Evolutionary conservation across 2,797 vertebrate species (phyloP).

Genomic region (Champsocephalus gunnari): DNA sequence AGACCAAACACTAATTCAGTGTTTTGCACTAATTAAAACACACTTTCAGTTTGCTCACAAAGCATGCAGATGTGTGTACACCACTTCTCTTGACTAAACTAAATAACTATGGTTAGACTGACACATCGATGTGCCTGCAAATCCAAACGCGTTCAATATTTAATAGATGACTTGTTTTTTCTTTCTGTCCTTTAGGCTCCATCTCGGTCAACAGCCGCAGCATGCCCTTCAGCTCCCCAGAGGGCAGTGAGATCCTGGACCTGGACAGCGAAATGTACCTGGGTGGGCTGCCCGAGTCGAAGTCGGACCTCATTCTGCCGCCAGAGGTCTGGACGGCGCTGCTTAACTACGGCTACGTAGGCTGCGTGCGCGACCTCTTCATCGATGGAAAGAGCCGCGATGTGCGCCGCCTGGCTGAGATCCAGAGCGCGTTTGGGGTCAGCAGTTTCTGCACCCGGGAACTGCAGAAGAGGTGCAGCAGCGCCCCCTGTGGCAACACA

Average conservation of each 20-base stretch:
- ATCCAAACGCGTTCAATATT: neutral
- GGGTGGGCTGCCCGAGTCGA: slow-evolving; percentile 90
- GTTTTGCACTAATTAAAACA: neutral
- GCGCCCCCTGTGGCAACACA: slow-evolving; percentile 87
- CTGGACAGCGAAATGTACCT: slow-evolving; percentile 94
- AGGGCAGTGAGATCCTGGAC: slow-evolving; percentile 93
- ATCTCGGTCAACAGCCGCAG: slow-evolving; percentile 95
- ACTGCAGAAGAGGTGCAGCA: slow-evolving; percentile 90
- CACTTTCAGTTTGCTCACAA: neutral
- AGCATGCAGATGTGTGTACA: neutral
- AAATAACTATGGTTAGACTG: neutral
- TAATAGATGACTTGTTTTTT: neutral
- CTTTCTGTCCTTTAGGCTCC: slow-evolving; percentile 77
- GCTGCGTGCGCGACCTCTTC: slow-evolving; percentile 94
- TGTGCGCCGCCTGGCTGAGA: slow-evolving; percentile 89
- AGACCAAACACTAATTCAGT: neutral
- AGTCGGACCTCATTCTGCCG: slow-evolving; percentile 87
- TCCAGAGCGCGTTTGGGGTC: slow-evolving; percentile 87
- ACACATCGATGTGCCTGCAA: neutral
- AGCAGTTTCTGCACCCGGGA: slow-evolving; percentile 92
- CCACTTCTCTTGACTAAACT: too few relatives aligned
- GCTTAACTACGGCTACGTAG: slow-evolving; percentile 93
- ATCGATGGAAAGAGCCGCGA: slow-evolving; percentile 94
- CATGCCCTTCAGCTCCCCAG: slow-evolving; percentile 91
- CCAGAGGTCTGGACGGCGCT: slow-evolving; percentile 94